Evolutionary conservation across 2,113 vertebrate species (phyloP).

Genomic region (Myotis yumanensis): DNA sequence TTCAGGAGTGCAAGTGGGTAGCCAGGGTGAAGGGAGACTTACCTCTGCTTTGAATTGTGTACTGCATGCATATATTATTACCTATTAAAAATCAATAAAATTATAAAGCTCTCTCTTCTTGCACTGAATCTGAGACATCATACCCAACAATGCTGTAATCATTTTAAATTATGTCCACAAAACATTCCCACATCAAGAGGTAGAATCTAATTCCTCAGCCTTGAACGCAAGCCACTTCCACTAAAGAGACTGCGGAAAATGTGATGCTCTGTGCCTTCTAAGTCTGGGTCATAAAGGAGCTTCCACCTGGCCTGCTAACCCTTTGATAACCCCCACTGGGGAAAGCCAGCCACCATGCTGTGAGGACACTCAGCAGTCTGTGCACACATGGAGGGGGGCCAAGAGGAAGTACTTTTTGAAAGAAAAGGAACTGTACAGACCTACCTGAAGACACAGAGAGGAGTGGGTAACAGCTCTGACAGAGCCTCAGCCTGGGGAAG

Average conservation of each 20-base stretch:
- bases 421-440: background rate
- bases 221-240: background rate
- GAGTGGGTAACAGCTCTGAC: background rate
- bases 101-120: background rate
- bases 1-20: background rate
- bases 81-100: background rate
- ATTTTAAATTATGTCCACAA: background rate
- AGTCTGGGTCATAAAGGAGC: background rate
- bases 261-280: background rate
- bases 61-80: background rate
- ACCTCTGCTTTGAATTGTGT: background rate
- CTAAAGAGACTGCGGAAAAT: background rate
- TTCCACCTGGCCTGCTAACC: background rate
- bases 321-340: background rate
- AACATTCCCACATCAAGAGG: background rate
- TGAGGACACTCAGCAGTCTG: background rate
- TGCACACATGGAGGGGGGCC: background rate
- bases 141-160: background rate
- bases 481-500: background rate
- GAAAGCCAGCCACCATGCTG: background rate
- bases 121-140: background rate
- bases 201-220: background rate
- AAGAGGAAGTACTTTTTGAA: background rate
- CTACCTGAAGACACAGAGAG: background rate
- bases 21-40: background rate